These are phyloP conservation scores for Pollenia amentaria DNA, from an alignment of 2,888 invertebrate genomes.

Conservation along the genomic window DNA sequence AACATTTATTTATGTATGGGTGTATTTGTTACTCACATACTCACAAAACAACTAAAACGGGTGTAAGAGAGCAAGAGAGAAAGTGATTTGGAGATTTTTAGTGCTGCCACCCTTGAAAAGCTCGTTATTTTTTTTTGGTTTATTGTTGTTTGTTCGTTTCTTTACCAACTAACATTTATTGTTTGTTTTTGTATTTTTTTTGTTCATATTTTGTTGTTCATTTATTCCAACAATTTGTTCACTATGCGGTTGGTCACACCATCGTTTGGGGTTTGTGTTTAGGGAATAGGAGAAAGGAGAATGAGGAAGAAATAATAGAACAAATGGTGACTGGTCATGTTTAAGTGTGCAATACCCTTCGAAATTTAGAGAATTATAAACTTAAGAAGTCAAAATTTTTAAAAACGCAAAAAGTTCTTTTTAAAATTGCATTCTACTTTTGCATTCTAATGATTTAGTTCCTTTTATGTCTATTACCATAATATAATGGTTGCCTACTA, in stretches of 20 bases:
- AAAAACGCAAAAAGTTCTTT: too few relatives aligned
- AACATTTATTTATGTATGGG: slow-evolving; percentile 49
- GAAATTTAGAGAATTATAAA: too few relatives aligned
- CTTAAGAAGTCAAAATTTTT: too few relatives aligned
- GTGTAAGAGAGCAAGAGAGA: slow-evolving; percentile 20
- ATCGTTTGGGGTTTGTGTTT: slow-evolving; percentile 24
- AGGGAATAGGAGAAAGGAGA: neutral
- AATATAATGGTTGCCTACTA: too few relatives aligned
- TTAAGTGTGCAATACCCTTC: neutral
- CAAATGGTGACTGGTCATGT: neutral
- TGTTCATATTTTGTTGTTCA: slow-evolving; percentile 1
- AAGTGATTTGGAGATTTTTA: slow-evolving; percentile 24
- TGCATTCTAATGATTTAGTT: too few relatives aligned
- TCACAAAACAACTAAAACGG: neutral
- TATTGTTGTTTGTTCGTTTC: slow-evolving; percentile 40
- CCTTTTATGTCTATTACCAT: too few relatives aligned
- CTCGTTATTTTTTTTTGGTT: slow-evolving; percentile 47
- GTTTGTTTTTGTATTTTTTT: slow-evolving; percentile 13
- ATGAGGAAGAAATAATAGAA: neutral
- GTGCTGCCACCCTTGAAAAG: slow-evolving; percentile 32
- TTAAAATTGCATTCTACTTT: too few relatives aligned
- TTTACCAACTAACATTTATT: slow-evolving; percentile 66
- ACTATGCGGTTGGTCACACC: slow-evolving; percentile 62
- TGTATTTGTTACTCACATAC: neutral
- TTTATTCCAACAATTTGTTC: slow-evolving; percentile 68